Conservation (phyloP, 2,888 invertebrate species). For the Trichopoda pennipes region DNA sequence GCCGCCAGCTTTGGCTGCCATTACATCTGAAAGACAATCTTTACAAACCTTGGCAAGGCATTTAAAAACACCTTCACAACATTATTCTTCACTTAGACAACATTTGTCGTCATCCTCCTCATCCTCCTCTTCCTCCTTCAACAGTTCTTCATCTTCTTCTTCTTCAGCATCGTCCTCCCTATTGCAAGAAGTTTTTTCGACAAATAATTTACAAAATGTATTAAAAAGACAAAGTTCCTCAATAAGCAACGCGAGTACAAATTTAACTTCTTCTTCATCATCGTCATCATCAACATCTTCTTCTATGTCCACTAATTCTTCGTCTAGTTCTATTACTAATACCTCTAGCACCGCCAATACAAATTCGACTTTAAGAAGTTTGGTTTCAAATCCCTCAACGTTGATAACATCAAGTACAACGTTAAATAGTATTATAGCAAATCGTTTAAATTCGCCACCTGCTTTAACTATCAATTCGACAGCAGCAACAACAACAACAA, state of each 20-base stretch:
- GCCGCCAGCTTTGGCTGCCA: slow-evolving; percentile 74
- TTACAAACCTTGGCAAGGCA: slow-evolving; percentile 75
- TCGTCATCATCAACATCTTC: slow-evolving; percentile 4
- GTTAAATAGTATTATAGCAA: slow-evolving; percentile 76
- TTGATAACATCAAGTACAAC: slow-evolving; percentile 73
- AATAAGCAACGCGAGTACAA: slow-evolving; percentile 66
- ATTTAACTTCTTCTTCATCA: slow-evolving; percentile 41
- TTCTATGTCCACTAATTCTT: background rate
- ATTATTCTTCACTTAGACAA: slow-evolving; percentile 47
- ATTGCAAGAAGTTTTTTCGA: slow-evolving; percentile 58
- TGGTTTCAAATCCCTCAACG: slow-evolving; percentile 73
- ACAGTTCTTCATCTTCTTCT: slow-evolving; percentile 28
- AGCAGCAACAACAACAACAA: slow-evolving; percentile 21
- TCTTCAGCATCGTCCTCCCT: slow-evolving; percentile 7
- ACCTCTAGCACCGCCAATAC: slow-evolving; percentile 47
- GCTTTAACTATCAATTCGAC: slow-evolving; percentile 67
- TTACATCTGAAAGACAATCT: slow-evolving; percentile 46
- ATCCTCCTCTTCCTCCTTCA: background rate
- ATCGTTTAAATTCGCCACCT: slow-evolving; percentile 73
- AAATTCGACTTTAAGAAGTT: slow-evolving; percentile 63
- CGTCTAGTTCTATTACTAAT: slow-evolving; percentile 42
- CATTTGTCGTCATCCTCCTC: slow-evolving; percentile 23
- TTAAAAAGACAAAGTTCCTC: slow-evolving; percentile 70
- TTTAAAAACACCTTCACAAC: slow-evolving; percentile 74
- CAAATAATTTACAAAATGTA: slow-evolving; percentile 67